Base-by-base conservation (phyloP, 1,140 invertebrate species). In the Brachionus plicatilis region DNA sequence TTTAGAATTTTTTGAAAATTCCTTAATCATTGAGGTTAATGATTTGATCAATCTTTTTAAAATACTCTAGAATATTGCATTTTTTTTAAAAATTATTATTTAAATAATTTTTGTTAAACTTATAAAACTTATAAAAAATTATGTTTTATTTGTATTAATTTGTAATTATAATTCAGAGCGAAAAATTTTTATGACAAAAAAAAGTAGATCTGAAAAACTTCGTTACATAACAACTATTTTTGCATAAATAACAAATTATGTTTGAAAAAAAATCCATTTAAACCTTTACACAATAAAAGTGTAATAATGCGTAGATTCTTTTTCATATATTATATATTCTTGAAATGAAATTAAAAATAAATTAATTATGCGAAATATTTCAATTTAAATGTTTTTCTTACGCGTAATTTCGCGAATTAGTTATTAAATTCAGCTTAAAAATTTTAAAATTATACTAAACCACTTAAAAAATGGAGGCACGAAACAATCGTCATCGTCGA, bases 391-490 rank as follows among this genome's bases (percentile, higher is more conserved):
- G 53, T 24, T 68, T 33, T 68, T 41, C 27, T 33, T 68, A 68
- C 66, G 66, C 66, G 66, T 68, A 68, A 33, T 68, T 68, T 68
- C 66, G 66, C 66, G 66, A 68, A 41, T 68, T 68, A 68, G 17
- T 8, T 60, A 27, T 60, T 60, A 60, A 60, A 60, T 60, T 60
- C 7, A 60, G 20, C 9, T 60, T 20, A 8, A 60, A 60, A 60
- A 60, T 8, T 60, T 60, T 9, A 1, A 17, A 60, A 20, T 60
- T 47, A 6, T 47, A 2, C 45, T 9, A 60, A 60, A 60, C n/a
- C 5, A 60, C 3, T 9, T 60, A 20, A 9, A 60, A 60, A 20
- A 60, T 60, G 53, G 53, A 60, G 20, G 20, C 17, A 60, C n/a
- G 2, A 17, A 60, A 9, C 53, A 60, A 60, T 24, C 53, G 53